A percentile compares a stretch with the other conserved stretches of the same genome.
Conservation (phyloP, 2,113 vertebrate species). For the Triplophysa dalaica region DNA sequence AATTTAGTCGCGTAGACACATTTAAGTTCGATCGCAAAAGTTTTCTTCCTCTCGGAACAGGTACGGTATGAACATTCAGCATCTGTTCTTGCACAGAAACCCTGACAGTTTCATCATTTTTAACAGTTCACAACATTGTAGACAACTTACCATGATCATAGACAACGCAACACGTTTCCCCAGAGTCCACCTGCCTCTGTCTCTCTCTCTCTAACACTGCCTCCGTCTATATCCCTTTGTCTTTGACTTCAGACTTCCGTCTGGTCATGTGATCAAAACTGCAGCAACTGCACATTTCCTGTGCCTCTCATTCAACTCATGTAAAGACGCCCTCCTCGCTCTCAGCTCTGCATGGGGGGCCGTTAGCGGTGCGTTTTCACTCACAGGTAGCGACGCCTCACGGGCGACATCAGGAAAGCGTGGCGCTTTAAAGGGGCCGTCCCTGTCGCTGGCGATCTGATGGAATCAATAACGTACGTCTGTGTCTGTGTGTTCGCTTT, state of each 20-base stretch:
- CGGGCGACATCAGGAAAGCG: background rate
- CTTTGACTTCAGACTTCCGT: background rate
- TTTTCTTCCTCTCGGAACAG: background rate
- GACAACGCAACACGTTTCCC: background rate
- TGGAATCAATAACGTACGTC: background rate
- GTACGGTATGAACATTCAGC: background rate
- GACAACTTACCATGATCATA: conserved; percentile 16
- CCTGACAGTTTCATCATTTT: too few species aligned
- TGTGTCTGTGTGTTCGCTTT: background rate
- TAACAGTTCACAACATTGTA: background rate
- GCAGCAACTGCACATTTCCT: conserved; percentile 44
- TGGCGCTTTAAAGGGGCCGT: background rate
- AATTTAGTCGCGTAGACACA: background rate
- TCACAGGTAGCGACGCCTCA: background rate
- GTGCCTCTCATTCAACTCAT: conserved; percentile 41
- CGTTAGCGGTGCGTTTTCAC: background rate
- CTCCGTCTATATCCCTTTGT: conserved; percentile 1
- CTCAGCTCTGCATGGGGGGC: background rate
- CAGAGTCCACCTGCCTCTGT: conserved; percentile 4
- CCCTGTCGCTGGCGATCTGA: background rate
- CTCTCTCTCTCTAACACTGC: conserved; percentile 1
- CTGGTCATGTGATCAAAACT: conserved; percentile 8
- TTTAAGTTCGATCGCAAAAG: background rate
- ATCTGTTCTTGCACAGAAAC: background rate
- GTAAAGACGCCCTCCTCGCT: background rate